Evolutionary conservation across 1,140 invertebrate genomes (phyloP).

Genomic region (Macrotrachela quadricornifera): DNA sequence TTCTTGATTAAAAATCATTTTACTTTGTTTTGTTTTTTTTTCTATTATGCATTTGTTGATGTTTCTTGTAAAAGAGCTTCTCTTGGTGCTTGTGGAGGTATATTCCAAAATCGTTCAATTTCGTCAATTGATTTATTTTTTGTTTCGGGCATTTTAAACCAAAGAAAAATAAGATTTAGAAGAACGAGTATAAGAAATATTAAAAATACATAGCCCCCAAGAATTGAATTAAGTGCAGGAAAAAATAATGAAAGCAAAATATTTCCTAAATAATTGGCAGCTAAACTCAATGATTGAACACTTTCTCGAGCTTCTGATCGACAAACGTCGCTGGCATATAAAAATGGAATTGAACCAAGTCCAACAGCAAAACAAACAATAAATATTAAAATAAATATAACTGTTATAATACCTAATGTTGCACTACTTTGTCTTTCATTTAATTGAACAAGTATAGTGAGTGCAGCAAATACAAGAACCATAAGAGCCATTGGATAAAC

Average conservation of each 20-base stretch:
- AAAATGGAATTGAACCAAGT: constrained; percentile 65
- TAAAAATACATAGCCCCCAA: constrained; percentile 43
- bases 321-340: constrained; percentile 76
- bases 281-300: constrained; percentile 63
- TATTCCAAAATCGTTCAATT: no score
- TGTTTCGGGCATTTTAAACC: no score
- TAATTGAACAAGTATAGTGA: constrained; percentile 52
- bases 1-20: no score
- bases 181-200: constrained; percentile 29
- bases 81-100: no score
- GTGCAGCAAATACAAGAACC: constrained; percentile 72
- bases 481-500: constrained; percentile 52
- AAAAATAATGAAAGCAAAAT: constrained; percentile 13
- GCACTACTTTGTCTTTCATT: constrained; percentile 21
- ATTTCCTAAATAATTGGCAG: constrained; percentile 11
- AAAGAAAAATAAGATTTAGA: no score
- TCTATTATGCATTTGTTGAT: no score
- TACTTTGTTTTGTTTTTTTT: no score
- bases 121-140: no score
- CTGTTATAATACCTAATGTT: constrained; percentile 70
- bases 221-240: constrained; percentile 23
- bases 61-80: no score
- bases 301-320: constrained; percentile 87
- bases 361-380: constrained; percentile 77
- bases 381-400: constrained; percentile 52